Evolutionary conservation across 1,140 invertebrate genomes (phyloP).

Genomic region (Sycophila sp.): DNA sequence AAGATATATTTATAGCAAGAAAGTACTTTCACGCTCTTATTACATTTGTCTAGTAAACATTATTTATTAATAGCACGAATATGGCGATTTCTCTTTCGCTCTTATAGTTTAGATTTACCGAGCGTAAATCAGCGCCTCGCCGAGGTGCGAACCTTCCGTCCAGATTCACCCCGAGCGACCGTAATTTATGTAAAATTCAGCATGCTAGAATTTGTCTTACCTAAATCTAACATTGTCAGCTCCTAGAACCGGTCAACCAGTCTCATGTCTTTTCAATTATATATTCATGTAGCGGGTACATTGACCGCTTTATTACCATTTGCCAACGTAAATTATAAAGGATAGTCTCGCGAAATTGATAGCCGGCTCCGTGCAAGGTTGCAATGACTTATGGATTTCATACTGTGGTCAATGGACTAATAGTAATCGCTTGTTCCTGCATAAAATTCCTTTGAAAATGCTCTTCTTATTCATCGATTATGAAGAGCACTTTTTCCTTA

Average conservation of each 20-base stretch:
- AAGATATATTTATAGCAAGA: too few species aligned
- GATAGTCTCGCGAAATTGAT: conserved; percentile 17
- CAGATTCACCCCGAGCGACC: too few species aligned
- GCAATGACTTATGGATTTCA: conserved; percentile 6
- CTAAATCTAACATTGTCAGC: conserved; percentile 1
- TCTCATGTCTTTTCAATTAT: not conserved
- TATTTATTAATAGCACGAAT: conserved; percentile 11
- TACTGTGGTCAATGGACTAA: not conserved
- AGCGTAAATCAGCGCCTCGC: too few species aligned
- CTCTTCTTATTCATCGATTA: too few species aligned
- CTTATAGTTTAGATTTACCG: not conserved
- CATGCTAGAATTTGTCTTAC: too few species aligned
- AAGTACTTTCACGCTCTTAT: not conserved
- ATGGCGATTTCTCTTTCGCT: not conserved
- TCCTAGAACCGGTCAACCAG: not conserved
- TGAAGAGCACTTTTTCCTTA: too few species aligned
- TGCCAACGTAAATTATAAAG: conserved; percentile 32
- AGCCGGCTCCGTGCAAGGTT: not conserved
- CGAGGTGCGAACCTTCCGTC: too few species aligned
- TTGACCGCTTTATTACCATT: not conserved
- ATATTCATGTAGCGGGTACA: not conserved
- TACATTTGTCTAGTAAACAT: not conserved
- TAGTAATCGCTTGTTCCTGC: too few species aligned
- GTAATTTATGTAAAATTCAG: too few species aligned
- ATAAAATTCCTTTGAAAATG: too few species aligned